Evolutionary conservation across 2,888 invertebrate species (phyloP).

Genomic region (Dolichopus griseipennis): DNA sequence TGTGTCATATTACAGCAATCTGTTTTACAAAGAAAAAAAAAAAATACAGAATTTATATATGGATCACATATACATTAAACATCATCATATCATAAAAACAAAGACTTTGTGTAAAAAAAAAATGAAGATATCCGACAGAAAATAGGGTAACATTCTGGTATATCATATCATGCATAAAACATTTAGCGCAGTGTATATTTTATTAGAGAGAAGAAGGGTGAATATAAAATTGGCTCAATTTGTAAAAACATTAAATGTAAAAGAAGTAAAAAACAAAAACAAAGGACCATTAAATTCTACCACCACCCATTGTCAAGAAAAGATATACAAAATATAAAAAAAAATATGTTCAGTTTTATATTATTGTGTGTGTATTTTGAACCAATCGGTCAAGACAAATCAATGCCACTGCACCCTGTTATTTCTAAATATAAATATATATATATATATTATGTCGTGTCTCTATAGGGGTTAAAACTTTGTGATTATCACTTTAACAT

Average conservation of each 20-base stretch:
- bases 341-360: not conserved
- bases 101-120: not conserved
- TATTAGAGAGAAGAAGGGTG: not conserved
- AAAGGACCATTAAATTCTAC: not conserved
- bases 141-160: constrained; percentile 17
- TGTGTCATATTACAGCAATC: constrained; percentile 44
- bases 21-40: constrained; percentile 30
- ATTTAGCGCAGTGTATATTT: constrained; percentile 3
- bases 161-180: constrained; percentile 9
- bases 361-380: not conserved
- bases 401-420: not conserved
- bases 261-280: not conserved
- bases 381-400: not conserved
- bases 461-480: constrained; percentile 16
- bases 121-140: not conserved
- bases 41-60: constrained; percentile 17
- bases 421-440: too few species aligned
- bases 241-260: not conserved
- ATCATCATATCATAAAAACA: not conserved
- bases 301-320: not conserved
- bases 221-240: constrained; percentile 2
- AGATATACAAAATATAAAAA: not conserved
- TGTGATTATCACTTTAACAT: constrained; percentile 17
- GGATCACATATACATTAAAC: not conserved
- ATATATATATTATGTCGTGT: too few species aligned